Evolutionary conservation across 1,140 invertebrate genomes (phyloP).

Genomic region (Thaumetopoea pityocampa): DNA sequence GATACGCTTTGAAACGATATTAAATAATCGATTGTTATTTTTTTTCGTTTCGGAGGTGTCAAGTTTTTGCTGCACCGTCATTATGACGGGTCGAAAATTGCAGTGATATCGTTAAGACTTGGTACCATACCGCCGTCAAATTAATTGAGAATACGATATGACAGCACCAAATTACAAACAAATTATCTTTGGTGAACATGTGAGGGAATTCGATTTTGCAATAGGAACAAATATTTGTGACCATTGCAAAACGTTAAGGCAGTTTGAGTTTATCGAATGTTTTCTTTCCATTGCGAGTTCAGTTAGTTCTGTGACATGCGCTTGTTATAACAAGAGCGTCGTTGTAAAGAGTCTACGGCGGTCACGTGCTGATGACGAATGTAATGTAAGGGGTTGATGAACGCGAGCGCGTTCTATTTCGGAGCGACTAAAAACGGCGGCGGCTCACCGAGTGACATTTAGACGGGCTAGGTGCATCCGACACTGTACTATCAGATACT

Average conservation of each 20-base stretch:
- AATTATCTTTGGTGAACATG: conserved; percentile 33
- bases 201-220: conserved; percentile 20
- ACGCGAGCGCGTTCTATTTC: conserved; percentile 66
- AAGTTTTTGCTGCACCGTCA: conserved; percentile 59
- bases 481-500: conserved; percentile 49
- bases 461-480: conserved; percentile 65
- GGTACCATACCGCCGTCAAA: conserved; percentile 47
- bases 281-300: conserved; percentile 32
- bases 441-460: conserved; percentile 71
- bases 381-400: conserved; percentile 70
- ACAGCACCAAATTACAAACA: conserved; percentile 57
- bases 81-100: conserved; percentile 57
- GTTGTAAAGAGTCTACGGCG: conserved; percentile 49
- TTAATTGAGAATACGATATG: conserved; percentile 62
- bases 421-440: conserved; percentile 64
- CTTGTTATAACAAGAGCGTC: conserved; percentile 24
- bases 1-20: conserved; percentile 37
- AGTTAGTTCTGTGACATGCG: conserved; percentile 16
- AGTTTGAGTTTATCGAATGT: conserved; percentile 7
- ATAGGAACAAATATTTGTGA: conserved; percentile 22
- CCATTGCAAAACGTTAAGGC: too few species aligned
- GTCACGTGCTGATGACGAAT: conserved; percentile 55
- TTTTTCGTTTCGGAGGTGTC: conserved; percentile 41
- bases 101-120: conserved; percentile 45
- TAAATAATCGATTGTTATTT: conserved; percentile 59